Evolutionary conservation across 1,140 invertebrate species (phyloP).

Genomic region (Plectus sambesii): DNA sequence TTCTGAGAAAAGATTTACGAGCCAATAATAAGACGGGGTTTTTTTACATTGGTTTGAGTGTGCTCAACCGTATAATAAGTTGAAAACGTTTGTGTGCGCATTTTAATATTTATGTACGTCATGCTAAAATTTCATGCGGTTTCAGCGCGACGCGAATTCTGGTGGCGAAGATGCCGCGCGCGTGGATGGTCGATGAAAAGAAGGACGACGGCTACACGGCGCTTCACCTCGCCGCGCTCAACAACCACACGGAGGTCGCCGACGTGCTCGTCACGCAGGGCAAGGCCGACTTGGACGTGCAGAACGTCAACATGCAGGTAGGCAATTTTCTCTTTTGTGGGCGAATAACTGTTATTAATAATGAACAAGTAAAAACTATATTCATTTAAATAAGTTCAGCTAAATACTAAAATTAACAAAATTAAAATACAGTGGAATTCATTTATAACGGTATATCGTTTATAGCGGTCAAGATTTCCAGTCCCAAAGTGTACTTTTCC

Average conservation of each 20-base stretch:
- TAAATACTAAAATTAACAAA: too few relatives aligned
- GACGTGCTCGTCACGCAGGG: slow-evolving; percentile 60
- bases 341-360: too few relatives aligned
- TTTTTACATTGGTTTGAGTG: slow-evolving; percentile 11
- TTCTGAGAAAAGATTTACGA: too few relatives aligned
- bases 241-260: slow-evolving; percentile 93
- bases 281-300: slow-evolving; percentile 54
- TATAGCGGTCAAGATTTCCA: too few relatives aligned
- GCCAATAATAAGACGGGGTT: slow-evolving; percentile 23
- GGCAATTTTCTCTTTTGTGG: too few relatives aligned
- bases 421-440: too few relatives aligned
- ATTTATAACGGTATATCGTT: too few relatives aligned
- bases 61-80: slow-evolving; percentile 7
- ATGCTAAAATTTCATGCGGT: slow-evolving; percentile 47
- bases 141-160: slow-evolving; percentile 86
- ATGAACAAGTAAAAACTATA: too few relatives aligned
- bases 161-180: slow-evolving; percentile 66
- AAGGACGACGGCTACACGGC: slow-evolving; percentile 96
- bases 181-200: slow-evolving; percentile 94
- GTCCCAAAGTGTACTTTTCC: too few relatives aligned
- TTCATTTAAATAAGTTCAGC: too few relatives aligned
- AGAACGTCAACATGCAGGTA: slow-evolving; percentile 88
- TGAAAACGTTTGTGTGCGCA: slow-evolving; percentile 1
- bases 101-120: not conserved
- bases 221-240: slow-evolving; percentile 81